Evolutionary conservation across 2,797 vertebrate species (phyloP).

Genomic region (Pyrocephalus nanus): DNA sequence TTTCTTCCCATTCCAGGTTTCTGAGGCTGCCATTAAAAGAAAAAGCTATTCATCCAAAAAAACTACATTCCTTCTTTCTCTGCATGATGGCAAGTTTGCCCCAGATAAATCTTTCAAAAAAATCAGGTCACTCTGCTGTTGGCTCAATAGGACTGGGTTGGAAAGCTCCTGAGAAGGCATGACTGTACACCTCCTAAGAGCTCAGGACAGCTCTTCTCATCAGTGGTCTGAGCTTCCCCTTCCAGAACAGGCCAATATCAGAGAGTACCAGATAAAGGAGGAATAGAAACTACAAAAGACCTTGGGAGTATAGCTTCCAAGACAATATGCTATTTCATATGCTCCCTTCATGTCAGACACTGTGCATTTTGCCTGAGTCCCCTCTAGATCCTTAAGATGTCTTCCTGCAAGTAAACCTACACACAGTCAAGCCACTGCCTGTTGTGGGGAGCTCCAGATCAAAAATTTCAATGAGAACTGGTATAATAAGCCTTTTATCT

Average conservation of each 20-base stretch:
- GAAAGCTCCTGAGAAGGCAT: conserved; percentile 1
- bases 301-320: not conserved
- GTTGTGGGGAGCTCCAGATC: not conserved
- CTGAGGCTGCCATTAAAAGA: not conserved
- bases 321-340: not conserved
- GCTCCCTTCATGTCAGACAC: not conserved
- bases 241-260: not conserved
- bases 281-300: not conserved
- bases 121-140: conserved; percentile 22
- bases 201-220: not conserved
- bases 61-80: not conserved
- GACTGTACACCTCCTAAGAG: not conserved
- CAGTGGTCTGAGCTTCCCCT: not conserved
- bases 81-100: not conserved
- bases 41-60: not conserved
- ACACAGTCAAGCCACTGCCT: not conserved
- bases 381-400: not conserved
- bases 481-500: not conserved
- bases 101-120: conserved; percentile 11
- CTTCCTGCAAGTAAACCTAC: not conserved
- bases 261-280: not conserved
- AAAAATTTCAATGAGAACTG: not conserved
- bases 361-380: not conserved
- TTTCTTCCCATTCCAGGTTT: not conserved
- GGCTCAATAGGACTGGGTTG: not conserved